Evolutionary conservation across 2,888 invertebrate genomes (phyloP).

Genomic region (Torymus tubicola): DNA sequence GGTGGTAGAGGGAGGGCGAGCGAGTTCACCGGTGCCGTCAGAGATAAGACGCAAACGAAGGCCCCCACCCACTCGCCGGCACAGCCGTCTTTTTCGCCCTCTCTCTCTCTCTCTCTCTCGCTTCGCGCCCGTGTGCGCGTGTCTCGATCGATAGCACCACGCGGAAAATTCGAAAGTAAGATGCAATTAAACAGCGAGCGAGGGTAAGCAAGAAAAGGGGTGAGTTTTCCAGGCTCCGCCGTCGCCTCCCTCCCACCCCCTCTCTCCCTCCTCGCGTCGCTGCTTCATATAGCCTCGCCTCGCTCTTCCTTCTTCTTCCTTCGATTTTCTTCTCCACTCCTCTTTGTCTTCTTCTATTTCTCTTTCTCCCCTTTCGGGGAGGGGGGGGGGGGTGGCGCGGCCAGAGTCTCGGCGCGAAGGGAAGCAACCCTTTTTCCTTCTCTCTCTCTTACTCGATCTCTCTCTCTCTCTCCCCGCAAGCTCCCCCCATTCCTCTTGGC

Average conservation of each 20-base stretch:
- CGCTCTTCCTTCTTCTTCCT: slow-evolving; percentile 56
- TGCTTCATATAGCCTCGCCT: slow-evolving; percentile 57
- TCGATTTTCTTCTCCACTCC: slow-evolving; percentile 59
- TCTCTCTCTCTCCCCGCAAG: slow-evolving; percentile 47
- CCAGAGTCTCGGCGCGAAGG: slow-evolving; percentile 66
- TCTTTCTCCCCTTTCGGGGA: slow-evolving; percentile 43
- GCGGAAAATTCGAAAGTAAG: slow-evolving; percentile 77
- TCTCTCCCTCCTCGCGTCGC: slow-evolving; percentile 52
- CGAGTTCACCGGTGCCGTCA: slow-evolving; percentile 67
- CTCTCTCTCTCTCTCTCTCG: slow-evolving; percentile 51
- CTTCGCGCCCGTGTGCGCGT: slow-evolving; percentile 61
- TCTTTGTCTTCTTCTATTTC: slow-evolving; percentile 61
- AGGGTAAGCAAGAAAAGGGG: slow-evolving; percentile 77
- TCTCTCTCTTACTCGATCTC: slow-evolving; percentile 58
- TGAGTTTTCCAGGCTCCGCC: slow-evolving; percentile 75
- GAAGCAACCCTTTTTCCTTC: slow-evolving; percentile 76
- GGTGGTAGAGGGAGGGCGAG: slow-evolving; percentile 18
- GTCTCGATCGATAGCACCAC: slow-evolving; percentile 77
- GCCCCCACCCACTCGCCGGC: slow-evolving; percentile 63
- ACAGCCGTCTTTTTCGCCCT: slow-evolving; percentile 52
- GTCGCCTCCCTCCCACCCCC: slow-evolving; percentile 55
- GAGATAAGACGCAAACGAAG: slow-evolving; percentile 77
- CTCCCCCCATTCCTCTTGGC: slow-evolving; percentile 56
- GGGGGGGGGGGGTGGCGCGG: not conserved
- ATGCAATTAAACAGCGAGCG: slow-evolving; percentile 77